Evolutionary conservation across 1,140 invertebrate species (phyloP), one percentile per base, ranked within the genome.

Genomic region (Chrysoperla carnea): DNA sequence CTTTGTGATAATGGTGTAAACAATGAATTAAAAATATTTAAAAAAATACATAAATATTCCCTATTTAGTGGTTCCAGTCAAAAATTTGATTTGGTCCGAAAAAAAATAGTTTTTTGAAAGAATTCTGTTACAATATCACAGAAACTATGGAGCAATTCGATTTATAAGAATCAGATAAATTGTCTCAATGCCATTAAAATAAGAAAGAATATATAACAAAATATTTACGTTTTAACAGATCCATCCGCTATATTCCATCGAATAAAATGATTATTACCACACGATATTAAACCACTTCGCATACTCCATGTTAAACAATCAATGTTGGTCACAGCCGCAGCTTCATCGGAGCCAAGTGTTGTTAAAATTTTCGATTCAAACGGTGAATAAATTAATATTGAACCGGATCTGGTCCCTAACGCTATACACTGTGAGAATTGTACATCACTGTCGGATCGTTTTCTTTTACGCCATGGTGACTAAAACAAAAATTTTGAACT

Each of bases 331-430:
- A 53, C 37, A 37, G 49, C 55, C 8, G 31, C 8, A 53, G 47
- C 58, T 50, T 55, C 66, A 9, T 61, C 60, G 39, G 57, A 62
- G 41, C 60, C 56, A 50, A 72, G 52, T 36, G 59, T 59, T 48
- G 52, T 59, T 15, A 64, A 60, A 41, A 81, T 63, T 54, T 71
- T 71, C 9, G 68, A 76, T 57, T 72, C 70, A 11, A 67, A 51
- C 36, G 80, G 58, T 15, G 76, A 80, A 57, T 81, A 84, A 45
- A 81, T 54, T 14, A 76, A 59, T 12, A 84, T 65, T 46, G 66
- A 63, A 35, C 80, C 80, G 47, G 66, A 69, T 1, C 60, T 58
- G 11, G 78, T 81, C 27, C 79, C 80, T 48, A 84, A 56, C 2
- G 73, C 75, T 56, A 75, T 59, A 47, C 67, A 63, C 6, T 49